Evolutionary conservation across 2,888 invertebrate genomes (phyloP), one percentile per base, ranked within the genome.

Genomic region (Agonopterix heracliana): DNA sequence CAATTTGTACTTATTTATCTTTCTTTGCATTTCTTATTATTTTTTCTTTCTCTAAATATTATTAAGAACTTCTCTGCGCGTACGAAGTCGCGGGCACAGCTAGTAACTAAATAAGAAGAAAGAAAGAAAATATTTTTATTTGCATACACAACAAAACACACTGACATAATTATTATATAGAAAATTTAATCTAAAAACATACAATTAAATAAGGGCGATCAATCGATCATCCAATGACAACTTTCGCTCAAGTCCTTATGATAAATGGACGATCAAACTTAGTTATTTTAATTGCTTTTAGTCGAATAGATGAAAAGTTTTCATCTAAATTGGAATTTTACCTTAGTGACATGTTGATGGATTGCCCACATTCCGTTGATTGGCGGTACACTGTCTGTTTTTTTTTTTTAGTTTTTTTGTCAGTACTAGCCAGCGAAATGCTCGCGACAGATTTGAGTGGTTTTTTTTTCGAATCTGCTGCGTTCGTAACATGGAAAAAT

Each of bases 311-410:
- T 66, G 62, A 62, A 66, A 68, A 67, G 58, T 67, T 63, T 55
- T 54, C 59, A 60, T 71, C 68, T 65, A 77, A 78, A 78, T 77
- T 72, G 73, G 70, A 68, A 68, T 70, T 67, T 41, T 71, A 61
- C 60, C 56, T 61, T 59, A 57, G 53, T 61, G 74, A 68, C 76
- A 64, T 52, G 65, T 61, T 81, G 80, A 81, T 80, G 75, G 79
- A 81, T 79, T 71, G 66, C 56, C 51, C 59, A 69, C 72, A 76
- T 74, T 73, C 64, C 60, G 68, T 67, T 78, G 82, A 84, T 85
- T 84, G 81, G 78, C 78, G 78, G 80, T 78, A 57, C 59, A 54
- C 45, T 59, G 54, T 53, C 40, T 40, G 49, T 56, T 59, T 65
- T 67, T 61, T 63, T 56, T 54, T n/a, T n/a, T n/a, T n/a, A n/a